phyloP scores from a whole-genome alignment of 2,888 invertebrate genomes.

The Zelleria hepariella region DNA sequence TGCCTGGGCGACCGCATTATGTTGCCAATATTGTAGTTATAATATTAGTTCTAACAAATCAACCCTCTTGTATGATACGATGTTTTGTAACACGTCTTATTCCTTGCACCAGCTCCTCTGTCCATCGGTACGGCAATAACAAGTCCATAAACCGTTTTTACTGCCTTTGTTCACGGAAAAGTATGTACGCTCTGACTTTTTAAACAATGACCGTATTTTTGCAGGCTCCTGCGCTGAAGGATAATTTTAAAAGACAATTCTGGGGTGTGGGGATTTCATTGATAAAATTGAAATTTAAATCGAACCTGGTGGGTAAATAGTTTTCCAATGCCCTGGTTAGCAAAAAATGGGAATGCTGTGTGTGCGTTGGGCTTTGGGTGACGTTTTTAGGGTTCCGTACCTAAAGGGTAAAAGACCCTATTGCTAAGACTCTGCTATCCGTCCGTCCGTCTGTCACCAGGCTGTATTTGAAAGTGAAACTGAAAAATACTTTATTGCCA shows the following conservation, averaged over 20 bases:
- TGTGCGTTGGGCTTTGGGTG: too few species aligned
- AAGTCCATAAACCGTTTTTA: slow-evolving; percentile 72
- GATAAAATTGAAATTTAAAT: not conserved
- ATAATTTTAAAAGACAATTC: slow-evolving; percentile 36
- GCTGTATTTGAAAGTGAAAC: too few species aligned
- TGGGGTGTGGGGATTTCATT: slow-evolving; percentile 19
- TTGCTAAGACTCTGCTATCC: too few species aligned
- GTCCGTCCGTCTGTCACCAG: too few species aligned
- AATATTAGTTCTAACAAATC: too few species aligned
- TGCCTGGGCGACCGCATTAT: too few species aligned
- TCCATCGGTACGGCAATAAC: slow-evolving; percentile 67
- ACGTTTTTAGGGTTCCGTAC: too few species aligned
- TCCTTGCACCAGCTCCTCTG: slow-evolving; percentile 30
- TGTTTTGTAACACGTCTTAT: slow-evolving; percentile 8
- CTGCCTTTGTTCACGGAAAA: slow-evolving; percentile 71
- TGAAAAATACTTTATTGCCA: too few species aligned
- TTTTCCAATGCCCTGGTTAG: too few species aligned
- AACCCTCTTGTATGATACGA: not conserved
- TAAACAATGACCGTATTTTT: slow-evolving; percentile 70
- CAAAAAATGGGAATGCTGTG: too few species aligned
- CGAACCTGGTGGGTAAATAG: not conserved
- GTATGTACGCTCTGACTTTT: slow-evolving; percentile 70
- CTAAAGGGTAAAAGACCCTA: too few species aligned
- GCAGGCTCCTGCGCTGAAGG: slow-evolving; percentile 31
- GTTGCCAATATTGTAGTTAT: too few species aligned